Conservation (phyloP, 2,888 invertebrate species). For the Xestia c-nigrum region DNA sequence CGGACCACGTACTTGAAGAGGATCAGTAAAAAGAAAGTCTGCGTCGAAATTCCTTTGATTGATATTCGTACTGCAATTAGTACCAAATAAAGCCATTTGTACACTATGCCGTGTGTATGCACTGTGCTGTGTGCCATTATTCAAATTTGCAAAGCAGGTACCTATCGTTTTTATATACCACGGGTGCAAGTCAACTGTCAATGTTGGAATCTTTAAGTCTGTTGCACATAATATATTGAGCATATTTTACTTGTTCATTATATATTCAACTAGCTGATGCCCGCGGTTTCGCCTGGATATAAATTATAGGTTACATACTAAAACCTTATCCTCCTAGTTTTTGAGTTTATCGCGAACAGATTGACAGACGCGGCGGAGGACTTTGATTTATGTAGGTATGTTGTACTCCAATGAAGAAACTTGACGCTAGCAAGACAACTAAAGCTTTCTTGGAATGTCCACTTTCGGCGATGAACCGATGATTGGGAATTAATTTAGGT, state of each 20-base stretch:
- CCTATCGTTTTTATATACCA: not conserved
- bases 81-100: slow-evolving; percentile 22
- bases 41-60: slow-evolving; percentile 31
- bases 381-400: too few species aligned
- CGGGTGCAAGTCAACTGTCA: not conserved
- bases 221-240: not conserved
- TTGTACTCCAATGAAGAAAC: not conserved
- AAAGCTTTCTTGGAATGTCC: not conserved
- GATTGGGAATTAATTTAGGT: too few species aligned
- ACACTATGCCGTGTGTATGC: not conserved
- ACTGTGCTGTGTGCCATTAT: not conserved
- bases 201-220: slow-evolving; percentile 14
- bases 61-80: slow-evolving; percentile 24
- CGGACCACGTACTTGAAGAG: slow-evolving; percentile 17
- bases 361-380: too few species aligned
- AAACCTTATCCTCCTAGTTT: too few species aligned
- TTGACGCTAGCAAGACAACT: not conserved
- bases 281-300: too few species aligned
- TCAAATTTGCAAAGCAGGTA: not conserved
- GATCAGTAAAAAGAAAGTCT: slow-evolving; percentile 26
- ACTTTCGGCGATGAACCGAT: too few species aligned
- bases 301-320: too few species aligned
- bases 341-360: too few species aligned
- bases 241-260: slow-evolving; percentile 9
- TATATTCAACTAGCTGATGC: too few species aligned